Evolutionary conservation across 1,140 invertebrate genomes (phyloP).

Genomic region (Aricia agestis): DNA sequence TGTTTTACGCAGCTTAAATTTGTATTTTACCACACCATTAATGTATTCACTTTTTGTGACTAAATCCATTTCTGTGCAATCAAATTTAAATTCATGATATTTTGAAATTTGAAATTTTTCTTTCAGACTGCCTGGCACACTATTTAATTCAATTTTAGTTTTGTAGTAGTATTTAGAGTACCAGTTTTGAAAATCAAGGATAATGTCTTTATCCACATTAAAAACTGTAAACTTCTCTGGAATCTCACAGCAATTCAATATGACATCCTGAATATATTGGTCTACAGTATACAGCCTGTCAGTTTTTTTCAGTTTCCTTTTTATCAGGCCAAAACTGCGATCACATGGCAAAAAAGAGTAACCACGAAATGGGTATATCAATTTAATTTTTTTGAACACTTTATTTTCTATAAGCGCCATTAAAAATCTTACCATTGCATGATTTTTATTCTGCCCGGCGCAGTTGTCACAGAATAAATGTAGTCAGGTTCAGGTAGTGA

Average conservation of each 20-base stretch:
- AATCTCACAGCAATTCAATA: background rate
- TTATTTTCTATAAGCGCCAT: constrained; percentile 3
- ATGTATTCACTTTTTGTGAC: background rate
- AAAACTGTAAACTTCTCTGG: background rate
- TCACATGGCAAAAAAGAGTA: constrained; percentile 15
- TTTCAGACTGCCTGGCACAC: too few species aligned
- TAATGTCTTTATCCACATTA: background rate
- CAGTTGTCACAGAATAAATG: constrained; percentile 14
- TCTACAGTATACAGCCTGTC: constrained; percentile 9
- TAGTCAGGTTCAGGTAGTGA: background rate
- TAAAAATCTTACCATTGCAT: background rate
- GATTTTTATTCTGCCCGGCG: constrained; percentile 11
- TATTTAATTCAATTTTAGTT: background rate
- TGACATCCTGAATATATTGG: background rate
- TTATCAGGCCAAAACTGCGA: constrained; percentile 10
- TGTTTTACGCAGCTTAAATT: background rate
- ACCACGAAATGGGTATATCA: background rate
- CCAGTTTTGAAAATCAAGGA: background rate
- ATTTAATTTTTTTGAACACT: constrained; percentile 10
- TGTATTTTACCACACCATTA: background rate
- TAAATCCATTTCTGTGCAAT: background rate
- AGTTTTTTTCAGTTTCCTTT: background rate
- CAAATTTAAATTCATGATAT: background rate
- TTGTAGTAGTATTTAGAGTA: background rate
- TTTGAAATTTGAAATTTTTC: too few species aligned